Conservation (phyloP, 1,140 invertebrate genomes). For the Saxidomus purpurata region DNA sequence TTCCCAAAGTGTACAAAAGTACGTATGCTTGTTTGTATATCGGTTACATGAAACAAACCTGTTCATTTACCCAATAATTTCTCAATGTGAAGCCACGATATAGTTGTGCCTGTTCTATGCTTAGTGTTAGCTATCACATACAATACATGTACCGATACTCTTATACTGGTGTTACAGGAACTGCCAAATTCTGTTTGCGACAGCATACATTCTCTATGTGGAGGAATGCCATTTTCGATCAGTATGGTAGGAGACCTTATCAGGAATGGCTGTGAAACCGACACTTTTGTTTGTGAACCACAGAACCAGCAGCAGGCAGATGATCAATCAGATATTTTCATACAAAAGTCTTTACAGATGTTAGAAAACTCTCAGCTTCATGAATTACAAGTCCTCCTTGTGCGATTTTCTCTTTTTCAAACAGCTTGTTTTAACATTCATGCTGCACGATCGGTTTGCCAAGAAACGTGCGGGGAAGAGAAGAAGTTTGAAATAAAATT, state of each 20-base stretch:
- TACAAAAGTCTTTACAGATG: neutral
- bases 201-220: neutral
- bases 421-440: constrained; percentile 16
- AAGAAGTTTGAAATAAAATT: neutral
- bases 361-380: neutral
- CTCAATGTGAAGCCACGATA: too few relatives aligned
- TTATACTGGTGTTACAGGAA: constrained; percentile 1
- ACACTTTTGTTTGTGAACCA: neutral
- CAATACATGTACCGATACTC: too few relatives aligned
- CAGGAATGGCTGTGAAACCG: neutral
- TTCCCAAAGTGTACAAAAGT: too few relatives aligned
- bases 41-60: too few relatives aligned
- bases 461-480: neutral
- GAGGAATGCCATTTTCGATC: constrained; percentile 14
- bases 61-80: too few relatives aligned
- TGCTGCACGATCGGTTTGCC: neutral
- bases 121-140: too few relatives aligned
- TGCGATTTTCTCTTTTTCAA: constrained; percentile 27
- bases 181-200: neutral
- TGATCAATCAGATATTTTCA: neutral
- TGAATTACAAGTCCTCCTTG: neutral
- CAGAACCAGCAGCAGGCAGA: neutral
- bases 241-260: constrained; percentile 7
- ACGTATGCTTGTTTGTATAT: too few relatives aligned
- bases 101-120: too few relatives aligned